Evolutionary conservation across 1,140 invertebrate species (phyloP).

Genomic region (Aporrectodea caliginosa): DNA sequence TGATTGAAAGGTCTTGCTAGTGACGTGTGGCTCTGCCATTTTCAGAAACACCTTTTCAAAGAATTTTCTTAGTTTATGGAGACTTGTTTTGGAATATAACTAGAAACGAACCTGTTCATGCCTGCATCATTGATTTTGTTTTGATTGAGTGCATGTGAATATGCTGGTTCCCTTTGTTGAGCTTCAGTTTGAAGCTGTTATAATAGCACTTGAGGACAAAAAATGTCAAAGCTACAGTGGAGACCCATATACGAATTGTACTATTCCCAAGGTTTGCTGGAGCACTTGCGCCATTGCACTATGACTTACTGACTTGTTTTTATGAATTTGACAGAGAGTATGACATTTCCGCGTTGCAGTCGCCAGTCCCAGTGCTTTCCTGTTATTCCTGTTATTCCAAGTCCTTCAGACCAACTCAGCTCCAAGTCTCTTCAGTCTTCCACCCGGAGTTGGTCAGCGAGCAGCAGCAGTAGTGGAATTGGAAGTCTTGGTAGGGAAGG

Average conservation of each 20-base stretch:
- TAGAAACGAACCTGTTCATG: not conserved
- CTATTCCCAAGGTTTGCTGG: not conserved
- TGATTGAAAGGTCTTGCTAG: too few relatives aligned
- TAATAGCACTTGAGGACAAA: not conserved
- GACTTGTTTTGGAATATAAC: not conserved
- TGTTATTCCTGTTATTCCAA: too few relatives aligned
- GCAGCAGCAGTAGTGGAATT: not conserved
- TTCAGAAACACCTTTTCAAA: too few relatives aligned
- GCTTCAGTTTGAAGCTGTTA: not conserved
- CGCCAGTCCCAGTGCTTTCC: not conserved
- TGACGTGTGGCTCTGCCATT: too few relatives aligned
- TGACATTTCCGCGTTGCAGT: not conserved
- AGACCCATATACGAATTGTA: not conserved
- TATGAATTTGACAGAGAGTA: not conserved
- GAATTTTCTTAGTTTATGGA: not conserved
- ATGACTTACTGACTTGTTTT: not conserved
- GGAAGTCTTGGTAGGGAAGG: not conserved
- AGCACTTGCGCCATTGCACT: not conserved
- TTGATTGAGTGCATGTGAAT: not conserved
- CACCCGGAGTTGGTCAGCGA: not conserved
- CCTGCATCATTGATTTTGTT: not conserved
- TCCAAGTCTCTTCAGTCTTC: not conserved
- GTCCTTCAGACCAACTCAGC: too few relatives aligned
- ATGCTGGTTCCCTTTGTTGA: not conserved
- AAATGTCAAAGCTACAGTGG: not conserved